A percentile compares a stretch with the other conserved stretches of the same genome.
These are phyloP conservation scores for Araneus ventricosus DNA, from an alignment of 1,140 invertebrate species.

Conservation along the genomic window DNA sequence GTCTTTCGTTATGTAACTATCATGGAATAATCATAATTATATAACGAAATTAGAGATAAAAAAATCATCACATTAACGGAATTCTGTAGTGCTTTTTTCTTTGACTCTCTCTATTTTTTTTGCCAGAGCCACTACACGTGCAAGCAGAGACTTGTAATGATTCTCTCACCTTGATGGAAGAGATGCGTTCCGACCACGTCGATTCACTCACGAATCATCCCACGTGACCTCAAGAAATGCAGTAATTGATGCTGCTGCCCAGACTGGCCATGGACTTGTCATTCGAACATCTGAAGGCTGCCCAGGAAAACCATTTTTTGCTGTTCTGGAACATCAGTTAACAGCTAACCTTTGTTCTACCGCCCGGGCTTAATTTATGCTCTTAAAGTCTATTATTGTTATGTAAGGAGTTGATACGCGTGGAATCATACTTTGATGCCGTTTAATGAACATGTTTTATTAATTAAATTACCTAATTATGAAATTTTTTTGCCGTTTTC, in stretches of 20 bases:
- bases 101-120: neutral
- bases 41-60: no score
- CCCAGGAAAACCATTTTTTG: neutral
- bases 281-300: slow-evolving; percentile 1
- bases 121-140: neutral
- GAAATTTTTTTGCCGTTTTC: no score
- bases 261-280: slow-evolving; percentile 22
- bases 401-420: no score
- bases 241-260: neutral
- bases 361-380: no score
- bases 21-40: no score
- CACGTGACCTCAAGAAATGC: neutral
- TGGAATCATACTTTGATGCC: no score
- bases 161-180: neutral
- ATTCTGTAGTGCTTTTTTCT: neutral
- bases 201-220: neutral
- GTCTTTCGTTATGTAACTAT: no score
- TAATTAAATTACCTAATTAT: no score
- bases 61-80: neutral
- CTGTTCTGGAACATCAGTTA: neutral
- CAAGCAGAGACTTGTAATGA: neutral
- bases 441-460: no score
- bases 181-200: neutral
- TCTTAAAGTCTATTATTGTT: no score
- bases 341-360: neutral